Conservation (phyloP, 2,888 invertebrate genomes). For the Zaprionus bogoriensis region DNA sequence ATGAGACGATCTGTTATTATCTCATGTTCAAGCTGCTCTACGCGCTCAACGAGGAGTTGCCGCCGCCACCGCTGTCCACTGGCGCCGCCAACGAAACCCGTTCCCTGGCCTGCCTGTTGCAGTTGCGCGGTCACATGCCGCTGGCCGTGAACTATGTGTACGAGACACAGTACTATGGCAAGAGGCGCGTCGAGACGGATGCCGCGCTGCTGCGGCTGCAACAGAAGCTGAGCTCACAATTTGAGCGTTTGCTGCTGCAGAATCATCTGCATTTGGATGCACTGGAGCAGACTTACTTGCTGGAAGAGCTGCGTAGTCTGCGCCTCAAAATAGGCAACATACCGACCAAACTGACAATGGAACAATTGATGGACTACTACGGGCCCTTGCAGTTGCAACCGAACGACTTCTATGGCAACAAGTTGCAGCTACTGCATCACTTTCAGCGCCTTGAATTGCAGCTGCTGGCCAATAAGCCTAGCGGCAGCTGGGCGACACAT, state of each 20-base stretch:
- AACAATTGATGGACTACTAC: constrained; percentile 52
- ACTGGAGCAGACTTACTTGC: constrained; percentile 50
- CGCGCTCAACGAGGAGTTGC: constrained; percentile 56
- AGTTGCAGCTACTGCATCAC: constrained; percentile 62
- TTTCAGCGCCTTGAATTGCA: constrained; percentile 39
- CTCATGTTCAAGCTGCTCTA: constrained; percentile 75
- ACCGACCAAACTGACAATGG: constrained; percentile 32
- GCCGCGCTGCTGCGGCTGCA: constrained; percentile 47
- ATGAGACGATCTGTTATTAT: constrained; percentile 73
- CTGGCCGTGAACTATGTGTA: constrained; percentile 71
- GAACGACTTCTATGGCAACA: constrained; percentile 62
- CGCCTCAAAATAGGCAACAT: constrained; percentile 73
- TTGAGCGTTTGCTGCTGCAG: constrained; percentile 45
- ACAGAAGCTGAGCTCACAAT: constrained; percentile 40
- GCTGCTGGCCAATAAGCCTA: constrained; percentile 44
- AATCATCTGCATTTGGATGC: constrained; percentile 56
- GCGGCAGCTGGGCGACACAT: constrained; percentile 16
- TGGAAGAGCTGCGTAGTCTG: constrained; percentile 59
- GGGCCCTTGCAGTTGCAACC: constrained; percentile 38
- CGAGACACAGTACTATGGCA: constrained; percentile 56
- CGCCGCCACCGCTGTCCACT: constrained; percentile 34
- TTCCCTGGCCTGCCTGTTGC: constrained; percentile 52
- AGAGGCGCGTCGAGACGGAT: constrained; percentile 49
- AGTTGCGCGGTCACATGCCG: constrained; percentile 70
- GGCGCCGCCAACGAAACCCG: constrained; percentile 6